Base-by-base conservation (phyloP, 2,797 vertebrate species). In the Arnoldichthys spilopterus region DNA sequence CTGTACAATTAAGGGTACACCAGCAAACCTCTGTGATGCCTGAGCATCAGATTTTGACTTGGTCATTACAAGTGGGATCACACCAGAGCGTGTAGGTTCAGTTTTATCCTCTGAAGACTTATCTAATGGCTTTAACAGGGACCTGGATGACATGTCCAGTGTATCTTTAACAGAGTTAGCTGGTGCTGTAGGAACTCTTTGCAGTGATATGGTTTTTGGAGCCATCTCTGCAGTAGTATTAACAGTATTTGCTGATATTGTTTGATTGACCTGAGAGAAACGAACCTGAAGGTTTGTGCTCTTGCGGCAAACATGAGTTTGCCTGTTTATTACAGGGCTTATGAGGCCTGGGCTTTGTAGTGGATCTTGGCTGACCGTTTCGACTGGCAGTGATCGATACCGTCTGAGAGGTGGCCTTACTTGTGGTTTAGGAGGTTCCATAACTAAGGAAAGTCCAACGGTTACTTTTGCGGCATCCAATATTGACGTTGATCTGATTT, bases 81-180 rank as follows among this genome's bases (percentile, higher is more conserved):
- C 89, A 87, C 85, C 82, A 49, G 84, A 85, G 70, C 78, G n/a
- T 32, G 73, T 40, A 43, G 20, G 49, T 68, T 84, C 74, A 51
- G 20, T 81, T 47, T 20, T 15, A 67, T 18, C 9, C 8, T 56
- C 78, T 43, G 20, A 72, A 66, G 20, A 77, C 4, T 72, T 12
- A 20, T 72, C 4, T 87, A 77, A 40, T 4, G 82, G 58, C 76
- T 69, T 62, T 22, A 54, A 74, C 24, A 32, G 82, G 28, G 26
- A 13, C 70, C 85, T 93, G 83, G 85, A 81, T 69, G 92, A 92
- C 92, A 93, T 93, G 64, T 93, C 90, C 51, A 93, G 24, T 20
- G 88, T 87, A 45, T 76, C 22, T 20, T 54, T 76, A 20, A 79
- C 67, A 63, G 69, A 34, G 54, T 73, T 72, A 63, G 74, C 74